These are phyloP conservation scores for Drosophila trichaetosa DNA, from an alignment of 2,888 invertebrate species.

Conservation along the genomic window DNA sequence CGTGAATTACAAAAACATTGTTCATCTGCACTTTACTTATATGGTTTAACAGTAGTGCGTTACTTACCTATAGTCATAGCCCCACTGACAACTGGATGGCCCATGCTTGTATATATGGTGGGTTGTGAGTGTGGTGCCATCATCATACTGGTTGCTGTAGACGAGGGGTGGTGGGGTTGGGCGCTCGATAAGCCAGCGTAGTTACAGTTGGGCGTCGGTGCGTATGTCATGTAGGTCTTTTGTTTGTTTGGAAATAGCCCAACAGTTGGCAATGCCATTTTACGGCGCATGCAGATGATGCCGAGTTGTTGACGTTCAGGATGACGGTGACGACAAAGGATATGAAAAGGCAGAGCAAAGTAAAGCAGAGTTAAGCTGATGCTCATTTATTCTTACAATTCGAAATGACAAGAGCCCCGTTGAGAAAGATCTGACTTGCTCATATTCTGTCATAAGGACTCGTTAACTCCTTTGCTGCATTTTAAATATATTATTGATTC, in stretches of 20 bases:
- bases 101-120: conserved; percentile 79
- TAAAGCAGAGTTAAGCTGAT: conserved; percentile 54
- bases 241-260: conserved; percentile 50
- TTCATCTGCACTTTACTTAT: conserved; percentile 2
- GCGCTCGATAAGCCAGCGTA: conserved; percentile 79
- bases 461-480: conserved; percentile 14
- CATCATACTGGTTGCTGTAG: conserved; percentile 81
- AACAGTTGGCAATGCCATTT: conserved; percentile 55
- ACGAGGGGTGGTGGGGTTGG: conserved; percentile 67
- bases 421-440: conserved; percentile 6
- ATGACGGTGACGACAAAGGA: conserved; percentile 41
- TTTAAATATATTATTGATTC: conserved; percentile 11
- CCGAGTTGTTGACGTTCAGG: conserved; percentile 51
- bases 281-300: conserved; percentile 47
- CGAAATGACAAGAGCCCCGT: conserved; percentile 32
- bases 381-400: conserved; percentile 59
- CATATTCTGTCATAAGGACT: neutral
- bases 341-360: conserved; percentile 63
- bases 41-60: neutral
- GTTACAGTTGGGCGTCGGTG: conserved; percentile 82
- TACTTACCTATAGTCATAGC: conserved; percentile 81
- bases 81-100: conserved; percentile 77
- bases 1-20: conserved; percentile 2
- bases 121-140: conserved; percentile 82
- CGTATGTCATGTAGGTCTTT: conserved; percentile 83